Evolutionary conservation across 2,113 vertebrate genomes (phyloP), one percentile per base, ranked within the genome.

Genomic region (Salminus brasiliensis): DNA sequence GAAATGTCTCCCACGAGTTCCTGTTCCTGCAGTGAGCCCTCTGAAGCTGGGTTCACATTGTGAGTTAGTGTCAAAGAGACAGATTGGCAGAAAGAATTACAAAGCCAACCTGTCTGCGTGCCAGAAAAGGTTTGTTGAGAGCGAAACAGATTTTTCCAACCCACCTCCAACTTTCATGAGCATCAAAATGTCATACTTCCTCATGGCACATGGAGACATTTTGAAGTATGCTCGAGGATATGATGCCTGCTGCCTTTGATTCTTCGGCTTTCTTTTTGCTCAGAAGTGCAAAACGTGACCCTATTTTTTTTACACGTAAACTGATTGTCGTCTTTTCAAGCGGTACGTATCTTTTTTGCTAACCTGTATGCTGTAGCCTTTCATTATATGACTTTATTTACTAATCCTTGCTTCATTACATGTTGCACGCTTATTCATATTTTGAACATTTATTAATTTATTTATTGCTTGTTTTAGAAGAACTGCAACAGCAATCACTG

Each of bases 71-170:
- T 90, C 85, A 88, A 80, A 81, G 59, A 52, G 70, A 74, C 66
- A 88, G 83, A 88, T 59, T 85, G 87, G 89, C 85, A 85, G 87
- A 85, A 84, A 74, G 74, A 81, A 86, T 79, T 82, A 79, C 72
- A 83, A 80, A 76, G 45, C 69, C 47, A 80, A 85, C 41, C 82
- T 67, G 75, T 60, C 47, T n/a, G 53, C 60, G 73, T 49, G 68
- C 88, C 78, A 86, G 85, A 82, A 74, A 69, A 43, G 52, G 52
- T 84, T 82, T 49, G 76, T 79, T 66, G 77, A 74, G 84, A 83
- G 81, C 66, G 70, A 71, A 30, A 75, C 15, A 21, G 62, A 53
- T 43, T 68, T 83, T 81, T 76, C 73, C 69, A 43, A 74, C 49
- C 7, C 73, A 34, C 73, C 82, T 65, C 67, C 27, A 72, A 76